These are phyloP conservation scores for Hippocampus guttulatus DNA, from an alignment of 2,113 vertebrate genomes.

Conservation along the genomic window DNA sequence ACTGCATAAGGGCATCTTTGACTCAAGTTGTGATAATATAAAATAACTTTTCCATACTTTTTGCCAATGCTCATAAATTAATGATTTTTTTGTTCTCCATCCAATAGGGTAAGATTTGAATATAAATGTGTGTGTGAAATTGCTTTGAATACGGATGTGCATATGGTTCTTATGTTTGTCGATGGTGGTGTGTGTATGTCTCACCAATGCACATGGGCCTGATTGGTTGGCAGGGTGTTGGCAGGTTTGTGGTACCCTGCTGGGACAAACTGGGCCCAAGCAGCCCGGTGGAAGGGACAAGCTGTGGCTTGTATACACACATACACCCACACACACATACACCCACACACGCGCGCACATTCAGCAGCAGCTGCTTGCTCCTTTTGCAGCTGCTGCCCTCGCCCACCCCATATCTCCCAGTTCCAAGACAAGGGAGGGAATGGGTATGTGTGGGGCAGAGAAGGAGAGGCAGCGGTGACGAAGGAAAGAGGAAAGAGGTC, in stretches of 20 bases:
- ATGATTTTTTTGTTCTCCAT: conserved; percentile 44
- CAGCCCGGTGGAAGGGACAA: conserved; percentile 68
- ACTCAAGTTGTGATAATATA: conserved; percentile 37
- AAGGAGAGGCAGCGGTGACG: conserved; percentile 8
- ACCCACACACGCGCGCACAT: conserved; percentile 36
- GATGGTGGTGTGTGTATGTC: conserved; percentile 26
- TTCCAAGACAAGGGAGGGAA: conserved; percentile 42
- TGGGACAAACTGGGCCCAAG: conserved; percentile 66
- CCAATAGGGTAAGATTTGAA: conserved; percentile 57
- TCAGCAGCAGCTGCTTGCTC: conserved; percentile 59
- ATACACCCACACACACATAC: conserved; percentile 22
- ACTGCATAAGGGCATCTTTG: conserved; percentile 45
- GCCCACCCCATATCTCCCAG: conserved; percentile 61
- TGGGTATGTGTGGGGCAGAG: conserved; percentile 4
- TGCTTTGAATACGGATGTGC: conserved; percentile 33
- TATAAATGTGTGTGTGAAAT: conserved; percentile 59
- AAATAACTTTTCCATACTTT: conserved; percentile 59
- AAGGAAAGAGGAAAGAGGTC: conserved; percentile 23
- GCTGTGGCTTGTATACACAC: conserved; percentile 62
- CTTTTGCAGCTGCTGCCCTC: conserved; percentile 67
- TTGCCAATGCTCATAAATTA: conserved; percentile 35
- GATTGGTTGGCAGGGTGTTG: conserved; percentile 57
- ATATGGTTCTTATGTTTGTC: conserved; percentile 37
- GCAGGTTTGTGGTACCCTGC: conserved; percentile 64
- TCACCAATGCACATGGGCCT: conserved; percentile 43